Evolutionary conservation across 2,888 invertebrate species (phyloP).

Genomic region (Chaitophorus viminalis): DNA sequence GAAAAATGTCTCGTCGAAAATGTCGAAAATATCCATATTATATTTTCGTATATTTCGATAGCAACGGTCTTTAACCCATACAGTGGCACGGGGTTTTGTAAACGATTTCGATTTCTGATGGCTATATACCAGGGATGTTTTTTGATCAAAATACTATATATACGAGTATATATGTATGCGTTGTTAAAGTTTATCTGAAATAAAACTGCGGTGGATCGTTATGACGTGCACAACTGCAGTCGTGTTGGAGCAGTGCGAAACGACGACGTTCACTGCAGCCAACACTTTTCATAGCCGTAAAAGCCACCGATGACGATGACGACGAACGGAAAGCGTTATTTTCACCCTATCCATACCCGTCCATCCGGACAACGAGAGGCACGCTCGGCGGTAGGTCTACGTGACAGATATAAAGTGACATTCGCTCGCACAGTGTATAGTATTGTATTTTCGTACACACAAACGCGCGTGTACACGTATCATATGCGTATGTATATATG

Average conservation of each 20-base stretch:
- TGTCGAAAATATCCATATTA: too few relatives aligned
- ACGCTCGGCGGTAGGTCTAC: constrained; percentile 6
- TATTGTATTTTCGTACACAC: constrained; percentile 13
- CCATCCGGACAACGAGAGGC: background rate
- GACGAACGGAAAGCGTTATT: constrained; percentile 23
- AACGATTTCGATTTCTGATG: too few relatives aligned
- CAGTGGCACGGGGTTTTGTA: too few relatives aligned
- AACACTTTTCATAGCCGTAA: background rate
- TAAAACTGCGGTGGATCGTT: background rate
- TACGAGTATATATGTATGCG: too few relatives aligned
- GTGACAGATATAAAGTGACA: constrained; percentile 56
- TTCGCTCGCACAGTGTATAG: background rate
- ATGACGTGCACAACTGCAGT: background rate
- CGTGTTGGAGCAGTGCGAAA: background rate
- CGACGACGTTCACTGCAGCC: background rate
- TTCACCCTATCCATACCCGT: background rate
- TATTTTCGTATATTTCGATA: too few relatives aligned
- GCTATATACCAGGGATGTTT: too few relatives aligned
- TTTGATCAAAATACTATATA: too few relatives aligned
- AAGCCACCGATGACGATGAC: constrained; percentile 1
- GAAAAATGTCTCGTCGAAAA: too few relatives aligned
- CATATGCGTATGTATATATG: background rate
- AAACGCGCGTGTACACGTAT: background rate
- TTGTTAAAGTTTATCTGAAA: too few relatives aligned
- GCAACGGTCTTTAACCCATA: too few relatives aligned